A percentile compares a stretch with the other conserved stretches of the same genome.
These are phyloP conservation scores for Enteromius viviparus DNA, from an alignment of 2,797 vertebrate species.

Conservation along the genomic window DNA sequence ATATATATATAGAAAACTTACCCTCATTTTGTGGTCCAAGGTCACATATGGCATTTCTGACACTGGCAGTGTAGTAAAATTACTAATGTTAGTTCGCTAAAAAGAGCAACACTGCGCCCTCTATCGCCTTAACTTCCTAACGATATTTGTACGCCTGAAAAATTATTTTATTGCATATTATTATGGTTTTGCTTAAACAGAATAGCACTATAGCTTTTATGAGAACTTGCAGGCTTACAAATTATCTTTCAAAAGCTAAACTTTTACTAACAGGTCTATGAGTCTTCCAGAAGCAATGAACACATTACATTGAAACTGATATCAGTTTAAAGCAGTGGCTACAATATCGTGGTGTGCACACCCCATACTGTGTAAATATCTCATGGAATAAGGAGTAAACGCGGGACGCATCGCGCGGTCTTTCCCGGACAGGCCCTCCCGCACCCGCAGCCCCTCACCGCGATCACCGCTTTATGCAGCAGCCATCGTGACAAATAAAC, in stretches of 20 bases:
- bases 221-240: neutral
- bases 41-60: neutral
- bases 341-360: neutral
- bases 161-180: neutral
- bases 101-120: conserved; percentile 18
- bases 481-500: conserved; percentile 22
- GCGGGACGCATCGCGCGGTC: conserved; percentile 32
- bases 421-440: conserved; percentile 55
- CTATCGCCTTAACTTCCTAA: neutral
- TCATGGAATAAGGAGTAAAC: conserved; percentile 3
- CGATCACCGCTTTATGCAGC: conserved; percentile 8
- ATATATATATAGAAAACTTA: too few species aligned
- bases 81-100: neutral
- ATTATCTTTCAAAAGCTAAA: neutral
- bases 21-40: too few species aligned
- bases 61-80: neutral
- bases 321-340: neutral
- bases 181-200: neutral
- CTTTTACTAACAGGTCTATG: neutral
- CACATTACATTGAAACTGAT: neutral
- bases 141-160: neutral
- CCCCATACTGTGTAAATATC: too few species aligned
- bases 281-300: neutral
- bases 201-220: neutral
- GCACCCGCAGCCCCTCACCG: conserved; percentile 40